phyloP scores from a whole-genome alignment of 2,888 invertebrate species.

The Ptycholaimellus sp. region DNA sequence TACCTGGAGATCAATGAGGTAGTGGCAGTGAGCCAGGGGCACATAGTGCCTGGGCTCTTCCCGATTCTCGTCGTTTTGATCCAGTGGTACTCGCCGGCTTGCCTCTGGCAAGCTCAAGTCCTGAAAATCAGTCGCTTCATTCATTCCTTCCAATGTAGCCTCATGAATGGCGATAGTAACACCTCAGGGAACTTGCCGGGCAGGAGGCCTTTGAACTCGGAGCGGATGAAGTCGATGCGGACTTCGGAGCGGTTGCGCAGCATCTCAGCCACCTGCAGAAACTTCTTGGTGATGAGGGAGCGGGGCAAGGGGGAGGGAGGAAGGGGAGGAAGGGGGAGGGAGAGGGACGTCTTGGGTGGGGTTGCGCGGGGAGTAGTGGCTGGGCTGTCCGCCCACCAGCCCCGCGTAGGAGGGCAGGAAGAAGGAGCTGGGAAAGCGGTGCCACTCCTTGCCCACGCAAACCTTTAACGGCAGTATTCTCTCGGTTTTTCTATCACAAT shows the following conservation, averaged over 20 bases:
- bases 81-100: constrained; percentile 37
- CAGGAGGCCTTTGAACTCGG: constrained; percentile 68
- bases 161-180: too few species aligned
- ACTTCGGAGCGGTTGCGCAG: constrained; percentile 5
- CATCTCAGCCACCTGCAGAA: background rate
- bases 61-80: constrained; percentile 73
- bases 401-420: constrained; percentile 43
- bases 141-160: background rate
- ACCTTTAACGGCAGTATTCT: too few species aligned
- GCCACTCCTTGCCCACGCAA: constrained; percentile 93
- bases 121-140: background rate
- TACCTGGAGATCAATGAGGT: constrained; percentile 31
- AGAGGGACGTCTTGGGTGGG: too few species aligned
- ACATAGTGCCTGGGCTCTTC: too few species aligned
- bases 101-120: constrained; percentile 11
- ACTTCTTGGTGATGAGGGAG: too few species aligned
- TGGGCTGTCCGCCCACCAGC: too few species aligned
- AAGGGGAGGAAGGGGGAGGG: too few species aligned
- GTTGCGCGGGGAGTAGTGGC: too few species aligned
- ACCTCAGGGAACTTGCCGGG: constrained; percentile 53
- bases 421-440: constrained; percentile 78
- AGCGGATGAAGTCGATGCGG: constrained; percentile 50
- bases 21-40: too few species aligned
- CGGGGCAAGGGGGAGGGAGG: too few species aligned
- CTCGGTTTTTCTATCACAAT: too few species aligned